Evolutionary conservation across 2,113 vertebrate species (phyloP).

Genomic region (Lophotis ruficrista): DNA sequence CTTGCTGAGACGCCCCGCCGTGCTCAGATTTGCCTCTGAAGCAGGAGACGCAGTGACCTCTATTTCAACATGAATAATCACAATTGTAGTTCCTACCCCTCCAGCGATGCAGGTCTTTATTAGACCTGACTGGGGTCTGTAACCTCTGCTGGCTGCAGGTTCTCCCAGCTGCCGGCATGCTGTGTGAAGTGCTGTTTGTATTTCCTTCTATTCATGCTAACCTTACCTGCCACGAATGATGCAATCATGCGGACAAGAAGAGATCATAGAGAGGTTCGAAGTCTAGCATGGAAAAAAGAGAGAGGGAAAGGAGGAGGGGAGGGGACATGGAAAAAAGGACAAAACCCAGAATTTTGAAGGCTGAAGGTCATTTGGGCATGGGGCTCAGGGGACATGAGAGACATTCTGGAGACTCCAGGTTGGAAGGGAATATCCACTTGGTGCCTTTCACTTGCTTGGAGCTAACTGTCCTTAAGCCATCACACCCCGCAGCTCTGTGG

Average conservation of each 20-base stretch:
- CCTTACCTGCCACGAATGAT: constrained; percentile 19
- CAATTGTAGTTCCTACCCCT: background rate
- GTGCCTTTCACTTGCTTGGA: background rate
- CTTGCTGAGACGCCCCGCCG: background rate
- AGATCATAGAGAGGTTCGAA: background rate
- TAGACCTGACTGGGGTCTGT: constrained; percentile 40
- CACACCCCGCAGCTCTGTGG: background rate
- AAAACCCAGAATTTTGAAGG: background rate
- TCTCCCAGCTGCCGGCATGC: background rate
- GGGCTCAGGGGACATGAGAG: background rate
- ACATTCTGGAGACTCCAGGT: background rate
- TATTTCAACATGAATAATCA: background rate
- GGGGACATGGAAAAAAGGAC: background rate
- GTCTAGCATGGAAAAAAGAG: background rate
- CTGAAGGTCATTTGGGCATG: background rate
- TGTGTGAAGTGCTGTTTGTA: constrained; percentile 40
- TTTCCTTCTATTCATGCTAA: constrained; percentile 29
- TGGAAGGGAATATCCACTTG: background rate
- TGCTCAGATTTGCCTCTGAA: background rate
- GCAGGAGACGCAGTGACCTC: background rate
- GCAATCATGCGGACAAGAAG: background rate
- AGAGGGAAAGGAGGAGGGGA: too few relatives aligned
- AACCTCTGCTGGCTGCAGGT: constrained; percentile 36
- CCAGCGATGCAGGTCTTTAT: constrained; percentile 39
- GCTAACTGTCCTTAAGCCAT: background rate